A percentile compares a stretch with the other conserved stretches of the same genome.
phyloP scores from a whole-genome alignment of 2,888 invertebrate species.

The Kuschelorhynchus macadamiae region DNA sequence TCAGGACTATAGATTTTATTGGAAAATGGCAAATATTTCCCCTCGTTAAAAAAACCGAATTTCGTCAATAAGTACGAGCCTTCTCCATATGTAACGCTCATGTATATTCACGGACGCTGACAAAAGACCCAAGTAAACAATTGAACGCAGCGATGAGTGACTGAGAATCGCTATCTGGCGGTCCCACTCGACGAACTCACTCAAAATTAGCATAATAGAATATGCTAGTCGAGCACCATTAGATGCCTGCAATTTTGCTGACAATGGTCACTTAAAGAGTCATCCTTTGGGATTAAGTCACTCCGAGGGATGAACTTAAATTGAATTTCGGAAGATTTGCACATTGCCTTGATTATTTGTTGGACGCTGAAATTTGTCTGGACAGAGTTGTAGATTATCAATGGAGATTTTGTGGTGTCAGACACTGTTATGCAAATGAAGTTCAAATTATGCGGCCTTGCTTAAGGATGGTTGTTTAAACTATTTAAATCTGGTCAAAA shows the following conservation, averaged over 20 bases:
- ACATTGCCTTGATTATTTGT: slow-evolving; percentile 38
- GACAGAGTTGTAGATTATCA: slow-evolving; percentile 25
- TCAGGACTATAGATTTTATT: too few species aligned
- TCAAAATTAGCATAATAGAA: slow-evolving; percentile 44
- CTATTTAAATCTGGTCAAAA: too few species aligned
- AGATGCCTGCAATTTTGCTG: slow-evolving; percentile 39
- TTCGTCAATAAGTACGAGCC: slow-evolving; percentile 9
- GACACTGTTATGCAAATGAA: slow-evolving; percentile 13
- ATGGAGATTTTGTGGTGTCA: slow-evolving; percentile 26
- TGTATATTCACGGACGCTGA: slow-evolving; percentile 68
- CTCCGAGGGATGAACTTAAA: slow-evolving; percentile 38
- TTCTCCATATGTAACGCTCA: slow-evolving; percentile 67
- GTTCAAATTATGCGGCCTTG: not conserved
- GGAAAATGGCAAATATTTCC: too few species aligned
- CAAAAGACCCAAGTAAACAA: slow-evolving; percentile 68
- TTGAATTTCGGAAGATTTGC: slow-evolving; percentile 46
- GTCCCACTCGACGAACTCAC: slow-evolving; percentile 56
- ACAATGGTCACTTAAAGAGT: slow-evolving; percentile 43
- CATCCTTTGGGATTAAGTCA: slow-evolving; percentile 39
- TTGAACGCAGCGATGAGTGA: slow-evolving; percentile 60
- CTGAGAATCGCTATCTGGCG: slow-evolving; percentile 64
- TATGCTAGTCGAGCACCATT: slow-evolving; percentile 42
- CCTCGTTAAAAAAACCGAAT: too few species aligned
- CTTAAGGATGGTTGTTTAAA: too few species aligned
- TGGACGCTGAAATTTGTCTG: slow-evolving; percentile 41